Percentiles rank a stretch among this genome's conserved stretches.
Evolutionary conservation across 1,140 invertebrate species (phyloP).

Genomic region (Planococcus citri): DNA sequence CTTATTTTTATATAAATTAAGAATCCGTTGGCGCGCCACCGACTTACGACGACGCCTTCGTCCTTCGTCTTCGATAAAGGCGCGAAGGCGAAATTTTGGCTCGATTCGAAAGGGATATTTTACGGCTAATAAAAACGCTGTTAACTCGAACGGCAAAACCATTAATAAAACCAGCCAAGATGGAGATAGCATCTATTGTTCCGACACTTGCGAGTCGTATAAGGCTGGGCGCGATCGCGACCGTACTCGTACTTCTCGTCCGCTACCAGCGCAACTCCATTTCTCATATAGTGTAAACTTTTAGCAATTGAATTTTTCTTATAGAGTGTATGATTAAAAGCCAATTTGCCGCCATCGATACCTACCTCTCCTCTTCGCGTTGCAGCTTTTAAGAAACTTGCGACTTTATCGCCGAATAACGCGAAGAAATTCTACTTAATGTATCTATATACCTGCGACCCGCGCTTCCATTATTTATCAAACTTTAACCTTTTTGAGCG

Average conservation of each 20-base stretch:
- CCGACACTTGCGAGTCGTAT: neutral
- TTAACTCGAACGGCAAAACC: neutral
- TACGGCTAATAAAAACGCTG: slow-evolving; percentile 16
- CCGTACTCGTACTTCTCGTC: too few species aligned
- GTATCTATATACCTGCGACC: too few species aligned
- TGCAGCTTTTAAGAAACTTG: too few species aligned
- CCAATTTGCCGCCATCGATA: neutral
- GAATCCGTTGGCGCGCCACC: neutral
- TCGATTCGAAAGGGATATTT: slow-evolving; percentile 16
- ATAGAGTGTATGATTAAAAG: slow-evolving; percentile 15
- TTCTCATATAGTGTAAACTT: too few species aligned
- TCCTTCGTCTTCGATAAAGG: slow-evolving; percentile 15
- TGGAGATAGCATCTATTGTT: slow-evolving; percentile 14
- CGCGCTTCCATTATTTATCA: too few species aligned
- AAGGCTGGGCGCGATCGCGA: too few species aligned
- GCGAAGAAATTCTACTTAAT: too few species aligned
- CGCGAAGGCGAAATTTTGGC: neutral
- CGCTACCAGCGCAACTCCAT: too few species aligned
- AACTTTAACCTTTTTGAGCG: too few species aligned
- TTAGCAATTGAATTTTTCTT: slow-evolving; percentile 4
- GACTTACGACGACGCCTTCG: neutral
- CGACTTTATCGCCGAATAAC: neutral
- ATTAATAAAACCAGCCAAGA: slow-evolving; percentile 13
- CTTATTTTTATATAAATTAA: slow-evolving; percentile 9
- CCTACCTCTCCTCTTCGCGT: too few species aligned